These are phyloP conservation scores for Heliconius cydno DNA, from an alignment of 2,888 invertebrate species.

Conservation along the genomic window DNA sequence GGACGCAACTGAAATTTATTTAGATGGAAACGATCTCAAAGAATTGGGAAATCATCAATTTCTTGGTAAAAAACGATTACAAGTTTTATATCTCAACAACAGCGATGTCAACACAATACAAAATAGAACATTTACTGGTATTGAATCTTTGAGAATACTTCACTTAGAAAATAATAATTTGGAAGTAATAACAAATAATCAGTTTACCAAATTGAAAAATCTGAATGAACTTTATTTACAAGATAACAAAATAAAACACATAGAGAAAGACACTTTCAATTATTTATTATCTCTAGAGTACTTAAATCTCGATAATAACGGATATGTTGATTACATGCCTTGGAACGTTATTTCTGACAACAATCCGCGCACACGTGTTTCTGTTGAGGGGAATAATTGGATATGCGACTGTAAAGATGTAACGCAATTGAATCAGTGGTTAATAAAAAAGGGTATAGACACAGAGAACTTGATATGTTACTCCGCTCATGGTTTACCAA, in stretches of 20 bases:
- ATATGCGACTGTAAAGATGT: constrained; percentile 91
- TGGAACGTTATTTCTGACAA: constrained; percentile 87
- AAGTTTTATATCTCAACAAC: constrained; percentile 90
- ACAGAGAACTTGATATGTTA: constrained; percentile 87
- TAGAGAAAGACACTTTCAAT: constrained; percentile 90
- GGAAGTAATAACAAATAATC: constrained; percentile 88
- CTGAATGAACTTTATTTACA: constrained; percentile 90
- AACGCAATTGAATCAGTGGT: constrained; percentile 87
- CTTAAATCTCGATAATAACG: constrained; percentile 89
- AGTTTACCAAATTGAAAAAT: constrained; percentile 89
- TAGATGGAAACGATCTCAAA: constrained; percentile 91
- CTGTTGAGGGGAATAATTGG: constrained; percentile 91
- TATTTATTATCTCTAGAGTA: constrained; percentile 88
- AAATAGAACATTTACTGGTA: constrained; percentile 92
- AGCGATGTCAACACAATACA: constrained; percentile 89
- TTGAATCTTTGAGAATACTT: constrained; percentile 87
- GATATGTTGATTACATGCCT: constrained; percentile 89
- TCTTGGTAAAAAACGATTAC: constrained; percentile 92
- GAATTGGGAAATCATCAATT: constrained; percentile 93
- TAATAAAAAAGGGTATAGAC: constrained; percentile 86
- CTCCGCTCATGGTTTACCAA: constrained; percentile 79
- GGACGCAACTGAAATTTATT: constrained; percentile 94
- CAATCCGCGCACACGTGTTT: constrained; percentile 87
- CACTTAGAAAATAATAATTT: constrained; percentile 91
- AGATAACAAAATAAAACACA: constrained; percentile 88